Conservation (phyloP, 2,888 invertebrate species). For the Brachyptera putata region DNA sequence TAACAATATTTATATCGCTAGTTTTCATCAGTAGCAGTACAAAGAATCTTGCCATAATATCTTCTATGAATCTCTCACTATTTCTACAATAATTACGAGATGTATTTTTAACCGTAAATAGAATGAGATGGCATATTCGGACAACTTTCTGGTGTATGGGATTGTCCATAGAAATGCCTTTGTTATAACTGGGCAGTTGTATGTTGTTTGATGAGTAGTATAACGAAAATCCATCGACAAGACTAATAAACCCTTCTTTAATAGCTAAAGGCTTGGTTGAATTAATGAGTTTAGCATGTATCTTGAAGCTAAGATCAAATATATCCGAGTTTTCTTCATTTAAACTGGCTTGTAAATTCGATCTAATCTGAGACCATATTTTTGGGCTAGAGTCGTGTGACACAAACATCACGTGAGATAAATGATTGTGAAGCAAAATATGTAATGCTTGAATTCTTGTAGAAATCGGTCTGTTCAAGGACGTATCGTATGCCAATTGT, state of each 20-base stretch:
- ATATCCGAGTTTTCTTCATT: conserved; percentile 22
- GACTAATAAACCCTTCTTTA: conserved; percentile 28
- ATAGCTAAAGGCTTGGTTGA: conserved; percentile 19
- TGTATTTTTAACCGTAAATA: conserved; percentile 23
- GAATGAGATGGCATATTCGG: conserved; percentile 23
- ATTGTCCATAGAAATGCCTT: conserved; percentile 20
- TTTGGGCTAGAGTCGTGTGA: background rate
- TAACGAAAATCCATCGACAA: conserved; percentile 18
- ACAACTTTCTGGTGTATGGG: conserved; percentile 16
- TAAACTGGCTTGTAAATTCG: background rate
- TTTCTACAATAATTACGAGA: conserved; percentile 26
- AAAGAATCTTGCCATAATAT: conserved; percentile 25
- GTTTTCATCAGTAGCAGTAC: conserved; percentile 21
- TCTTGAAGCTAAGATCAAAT: conserved; percentile 24
- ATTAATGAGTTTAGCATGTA: conserved; percentile 28
- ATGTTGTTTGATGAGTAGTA: conserved; percentile 16
- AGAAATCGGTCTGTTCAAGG: background rate
- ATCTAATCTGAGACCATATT: conserved; percentile 20
- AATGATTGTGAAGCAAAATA: conserved; percentile 8
- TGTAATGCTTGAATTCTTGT: conserved; percentile 17
- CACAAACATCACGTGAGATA: background rate
- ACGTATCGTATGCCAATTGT: conserved; percentile 9
- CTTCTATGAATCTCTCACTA: conserved; percentile 24
- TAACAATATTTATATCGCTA: conserved; percentile 6
- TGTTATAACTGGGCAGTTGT: conserved; percentile 14